Base-by-base conservation (phyloP, 1,140 invertebrate species). In the Drosophila sp. region DNA sequence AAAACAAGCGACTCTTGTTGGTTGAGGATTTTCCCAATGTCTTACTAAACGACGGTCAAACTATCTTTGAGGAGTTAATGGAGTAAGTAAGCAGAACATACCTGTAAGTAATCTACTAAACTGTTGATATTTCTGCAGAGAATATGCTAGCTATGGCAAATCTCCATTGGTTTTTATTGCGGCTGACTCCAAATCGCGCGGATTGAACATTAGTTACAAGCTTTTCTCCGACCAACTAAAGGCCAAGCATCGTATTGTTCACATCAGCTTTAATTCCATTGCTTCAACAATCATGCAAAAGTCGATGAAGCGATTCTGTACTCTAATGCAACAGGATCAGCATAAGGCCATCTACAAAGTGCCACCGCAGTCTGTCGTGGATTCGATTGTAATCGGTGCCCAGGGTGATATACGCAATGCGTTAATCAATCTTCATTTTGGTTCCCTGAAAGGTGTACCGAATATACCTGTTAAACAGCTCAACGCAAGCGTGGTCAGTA, bases 1-100 rank as follows among this genome's bases (percentile, higher is more conserved):
- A 68, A 38, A 93, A 93, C 70, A 93, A 92, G 41, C 93, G 93
- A 64, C 70, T 96, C 4, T 91, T 96, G 33, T 85, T 96, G 0
- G 94, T 96, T 3, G 95, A 96, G 92, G 96, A 96, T 91, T 94
- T 96, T 87, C 96, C 96, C n/a, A 96, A 96, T 92, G 92, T 94
- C 10, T 94, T 95, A 80, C 62, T 95, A 1, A 93, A 93, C 64
- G 93, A 95, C 70, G 93, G 94, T 29, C 91, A 93, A 67, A 93
- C 93, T 65, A 68, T 41, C 10, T 96, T 96, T 90, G 89, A 93
- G 63, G 90, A 93, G 61, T 84, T 96, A 62, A 90, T 96, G 60
- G 93, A 94, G 95, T 96, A 93, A 93, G 93, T 93, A 57, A 56
- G 32, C 1, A 0, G 1, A 5, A 0, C 0, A 30, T 11, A 0